Percentiles rank a stretch among this genome's conserved stretches.
Conservation (phyloP, 2,113 vertebrate genomes). For the Microtus ochrogaster region DNA sequence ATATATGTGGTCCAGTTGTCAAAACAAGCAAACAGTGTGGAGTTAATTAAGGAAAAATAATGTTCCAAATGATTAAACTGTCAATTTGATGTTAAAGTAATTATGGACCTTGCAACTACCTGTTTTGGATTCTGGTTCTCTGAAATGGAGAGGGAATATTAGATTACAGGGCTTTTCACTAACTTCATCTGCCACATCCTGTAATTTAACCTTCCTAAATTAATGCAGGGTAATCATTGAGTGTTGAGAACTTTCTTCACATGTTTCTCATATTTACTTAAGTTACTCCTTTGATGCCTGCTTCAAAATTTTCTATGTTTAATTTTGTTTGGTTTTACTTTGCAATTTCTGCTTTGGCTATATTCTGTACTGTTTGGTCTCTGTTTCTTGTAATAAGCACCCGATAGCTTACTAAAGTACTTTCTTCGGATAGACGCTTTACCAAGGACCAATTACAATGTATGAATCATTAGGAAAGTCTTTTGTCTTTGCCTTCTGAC, state of each 20-base stretch:
- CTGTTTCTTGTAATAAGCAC: neutral
- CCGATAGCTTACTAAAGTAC: neutral
- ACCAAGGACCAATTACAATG: neutral
- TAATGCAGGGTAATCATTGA: neutral
- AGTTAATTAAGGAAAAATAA: neutral
- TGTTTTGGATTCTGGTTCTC: neutral
- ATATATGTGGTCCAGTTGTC: neutral
- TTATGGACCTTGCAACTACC: neutral
- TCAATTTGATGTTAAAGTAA: slow-evolving; percentile 15
- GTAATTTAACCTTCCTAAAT: neutral
- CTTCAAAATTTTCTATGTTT: neutral
- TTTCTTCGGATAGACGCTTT: neutral
- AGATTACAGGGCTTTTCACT: neutral
- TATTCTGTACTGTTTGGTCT: neutral
- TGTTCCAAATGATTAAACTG: neutral
- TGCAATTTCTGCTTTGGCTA: neutral
- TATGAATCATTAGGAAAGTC: neutral
- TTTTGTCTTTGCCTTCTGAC: neutral
- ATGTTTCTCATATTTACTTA: neutral
- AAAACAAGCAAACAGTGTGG: neutral
- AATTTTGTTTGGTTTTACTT: neutral
- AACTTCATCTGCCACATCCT: neutral
- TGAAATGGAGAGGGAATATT: neutral
- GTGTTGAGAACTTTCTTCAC: neutral
- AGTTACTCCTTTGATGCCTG: too few relatives aligned